These are phyloP conservation scores for Diglossa brunneiventris DNA, from an alignment of 2,113 vertebrate species.

Conservation along the genomic window DNA sequence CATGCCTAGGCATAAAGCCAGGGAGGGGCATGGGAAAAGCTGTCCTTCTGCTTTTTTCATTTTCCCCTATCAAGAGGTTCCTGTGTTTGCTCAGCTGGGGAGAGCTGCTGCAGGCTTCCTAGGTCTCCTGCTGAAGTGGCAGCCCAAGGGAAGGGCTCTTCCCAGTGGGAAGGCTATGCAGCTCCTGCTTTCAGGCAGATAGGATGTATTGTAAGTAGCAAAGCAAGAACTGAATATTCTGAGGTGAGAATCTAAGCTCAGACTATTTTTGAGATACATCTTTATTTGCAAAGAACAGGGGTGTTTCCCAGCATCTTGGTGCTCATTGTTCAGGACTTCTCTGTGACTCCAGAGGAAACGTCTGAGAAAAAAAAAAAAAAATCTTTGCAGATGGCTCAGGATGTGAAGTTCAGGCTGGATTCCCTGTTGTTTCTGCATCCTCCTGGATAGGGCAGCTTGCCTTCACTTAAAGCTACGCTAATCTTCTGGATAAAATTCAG, in stretches of 20 bases:
- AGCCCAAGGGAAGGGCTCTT: not conserved
- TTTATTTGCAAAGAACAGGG: not conserved
- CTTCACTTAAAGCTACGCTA: not conserved
- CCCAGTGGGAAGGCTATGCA: not conserved
- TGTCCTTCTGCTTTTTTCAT: not conserved
- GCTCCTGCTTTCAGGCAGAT: not conserved
- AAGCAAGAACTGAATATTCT: not conserved
- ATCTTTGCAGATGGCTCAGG: not conserved
- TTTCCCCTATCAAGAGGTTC: not conserved
- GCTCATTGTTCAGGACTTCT: not conserved
- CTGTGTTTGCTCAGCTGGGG: not conserved
- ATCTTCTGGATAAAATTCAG: not conserved
- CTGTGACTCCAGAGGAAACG: not conserved
- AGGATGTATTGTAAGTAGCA: not conserved
- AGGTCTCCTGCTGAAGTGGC: not conserved
- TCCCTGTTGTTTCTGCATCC: not conserved
- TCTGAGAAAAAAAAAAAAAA: not conserved
- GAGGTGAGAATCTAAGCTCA: not conserved
- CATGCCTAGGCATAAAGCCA: fast-evolving
- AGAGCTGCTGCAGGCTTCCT: not conserved
- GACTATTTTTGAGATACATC: not conserved
- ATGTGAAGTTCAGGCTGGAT: not conserved
- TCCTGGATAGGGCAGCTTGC: not conserved
- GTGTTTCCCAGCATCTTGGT: not conserved
- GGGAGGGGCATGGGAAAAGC: not conserved